Percentiles rank a stretch among this genome's conserved stretches.
Conservation (phyloP, 2,888 invertebrate genomes). For the Terebella lapidaria region DNA sequence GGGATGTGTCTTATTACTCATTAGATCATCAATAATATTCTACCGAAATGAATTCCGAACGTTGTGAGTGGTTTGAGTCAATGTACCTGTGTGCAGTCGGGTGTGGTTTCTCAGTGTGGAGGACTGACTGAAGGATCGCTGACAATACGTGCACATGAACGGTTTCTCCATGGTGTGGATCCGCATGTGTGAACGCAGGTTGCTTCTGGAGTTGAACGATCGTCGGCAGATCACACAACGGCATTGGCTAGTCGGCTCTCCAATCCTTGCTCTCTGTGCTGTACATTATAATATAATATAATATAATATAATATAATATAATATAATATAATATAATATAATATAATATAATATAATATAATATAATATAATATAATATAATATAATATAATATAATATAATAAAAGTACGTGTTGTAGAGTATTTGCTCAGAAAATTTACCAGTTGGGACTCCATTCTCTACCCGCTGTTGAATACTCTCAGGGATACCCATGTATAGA, state of each 20-base stretch:
- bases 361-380: too few species aligned
- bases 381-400: not conserved
- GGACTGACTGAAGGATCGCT: constrained; percentile 46
- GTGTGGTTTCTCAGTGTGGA: constrained; percentile 49
- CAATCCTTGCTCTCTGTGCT: too few species aligned
- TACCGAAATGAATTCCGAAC: too few species aligned
- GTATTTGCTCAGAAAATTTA: too few species aligned
- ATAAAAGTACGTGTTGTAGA: not conserved
- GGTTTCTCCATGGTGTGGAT: constrained; percentile 49
- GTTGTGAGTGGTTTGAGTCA: too few species aligned
- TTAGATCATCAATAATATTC: too few species aligned
- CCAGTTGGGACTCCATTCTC: not conserved
- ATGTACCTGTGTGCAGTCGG: constrained; percentile 50
- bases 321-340: too few species aligned
- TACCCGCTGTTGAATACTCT: too few species aligned
- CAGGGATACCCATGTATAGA: constrained; percentile 41
- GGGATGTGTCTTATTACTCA: too few species aligned
- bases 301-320: too few species aligned
- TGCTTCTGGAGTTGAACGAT: constrained; percentile 49
- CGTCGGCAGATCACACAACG: constrained; percentile 43
- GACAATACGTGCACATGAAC: constrained; percentile 42
- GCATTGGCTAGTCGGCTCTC: constrained; percentile 15
- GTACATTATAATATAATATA: too few species aligned
- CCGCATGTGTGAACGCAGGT: constrained; percentile 50
- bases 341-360: too few species aligned